Evolutionary conservation across 2,113 vertebrate genomes (phyloP).

Genomic region (Cervus canadensis): DNA sequence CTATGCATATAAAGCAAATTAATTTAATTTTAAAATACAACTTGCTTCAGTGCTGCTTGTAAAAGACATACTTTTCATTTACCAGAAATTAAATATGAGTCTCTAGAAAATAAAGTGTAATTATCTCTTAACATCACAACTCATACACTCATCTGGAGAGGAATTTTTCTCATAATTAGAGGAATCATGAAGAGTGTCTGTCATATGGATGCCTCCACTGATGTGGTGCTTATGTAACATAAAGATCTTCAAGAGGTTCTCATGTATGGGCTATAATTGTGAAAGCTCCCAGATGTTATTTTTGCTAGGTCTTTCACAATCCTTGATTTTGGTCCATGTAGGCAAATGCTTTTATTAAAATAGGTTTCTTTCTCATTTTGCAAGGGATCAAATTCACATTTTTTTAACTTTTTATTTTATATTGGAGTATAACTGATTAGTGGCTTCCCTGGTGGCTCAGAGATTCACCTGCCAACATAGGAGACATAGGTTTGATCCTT

Average conservation of each 20-base stretch:
- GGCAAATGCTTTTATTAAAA: not conserved
- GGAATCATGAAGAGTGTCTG: not conserved
- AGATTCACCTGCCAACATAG: not conserved
- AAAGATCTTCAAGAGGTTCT: not conserved
- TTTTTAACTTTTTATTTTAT: not conserved
- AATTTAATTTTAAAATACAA: slow-evolving; percentile 50
- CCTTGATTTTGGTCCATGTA: not conserved
- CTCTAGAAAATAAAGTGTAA: slow-evolving; percentile 43
- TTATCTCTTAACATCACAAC: not conserved
- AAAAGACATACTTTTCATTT: slow-evolving; percentile 48
- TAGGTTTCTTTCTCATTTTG: not conserved
- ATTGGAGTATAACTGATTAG: not conserved
- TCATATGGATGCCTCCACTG: not conserved
- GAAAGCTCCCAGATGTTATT: not conserved
- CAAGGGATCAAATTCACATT: not conserved
- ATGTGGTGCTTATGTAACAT: not conserved
- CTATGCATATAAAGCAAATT: slow-evolving; percentile 44
- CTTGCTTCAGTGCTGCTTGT: not conserved
- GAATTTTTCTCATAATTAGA: not conserved
- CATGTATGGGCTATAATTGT: not conserved
- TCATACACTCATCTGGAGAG: not conserved
- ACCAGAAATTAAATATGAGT: slow-evolving; percentile 50
- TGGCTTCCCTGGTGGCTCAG: not conserved
- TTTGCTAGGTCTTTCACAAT: not conserved
- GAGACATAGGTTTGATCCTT: not conserved